Evolutionary conservation across 2,797 vertebrate species (phyloP), one percentile per base, ranked within the genome.

Genomic region (Typhlichthys eigenmanni): DNA sequence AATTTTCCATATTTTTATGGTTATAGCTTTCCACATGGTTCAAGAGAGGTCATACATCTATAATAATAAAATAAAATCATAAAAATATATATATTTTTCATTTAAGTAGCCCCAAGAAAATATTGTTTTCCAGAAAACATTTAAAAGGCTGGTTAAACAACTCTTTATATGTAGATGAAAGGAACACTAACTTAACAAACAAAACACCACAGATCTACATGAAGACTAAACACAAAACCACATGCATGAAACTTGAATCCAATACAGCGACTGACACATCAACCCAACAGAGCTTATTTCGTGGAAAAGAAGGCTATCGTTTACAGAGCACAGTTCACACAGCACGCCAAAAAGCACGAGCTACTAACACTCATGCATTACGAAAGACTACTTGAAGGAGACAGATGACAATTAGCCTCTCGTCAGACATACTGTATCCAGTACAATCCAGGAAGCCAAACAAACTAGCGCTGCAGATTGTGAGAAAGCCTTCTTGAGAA

Each of bases 301-400:
- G 34, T 4, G n/a, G 13, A 1, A 79, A 86, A 82, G 73, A 76
- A 75, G 66, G 63, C 52, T 13, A 34, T 66, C 61, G 48, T 67
- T 60, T 55, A 45, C 53, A 19, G 51, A 8, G 71, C 19, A 58
- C 45, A 64, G 51, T 51, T 67, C 58, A 83, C 56, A 38, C 47
- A 52, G 73, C 53, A 69, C 62, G 38, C 52, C 34, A 76, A 53
- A 68, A 13, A 62, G 16, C 47, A 63, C 51, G 45, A 24, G 57
- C 14, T 66, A 64, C n/a, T 82, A 69, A 66, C 81, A 38, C 50
- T 49, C 76, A 85, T 79, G 77, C 78, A 79, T 5, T 13, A 75
- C 52, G 60, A 74, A 71, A 78, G 51, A 67, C 53, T 38, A 66
- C 47, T 58, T 29, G 12, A 72, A 62, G 55, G 68, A 80, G 58